Percentiles rank a stretch among this genome's conserved stretches.
These are phyloP conservation scores for Adela reaumurella DNA, from an alignment of 2,888 invertebrate species.

Conservation along the genomic window DNA sequence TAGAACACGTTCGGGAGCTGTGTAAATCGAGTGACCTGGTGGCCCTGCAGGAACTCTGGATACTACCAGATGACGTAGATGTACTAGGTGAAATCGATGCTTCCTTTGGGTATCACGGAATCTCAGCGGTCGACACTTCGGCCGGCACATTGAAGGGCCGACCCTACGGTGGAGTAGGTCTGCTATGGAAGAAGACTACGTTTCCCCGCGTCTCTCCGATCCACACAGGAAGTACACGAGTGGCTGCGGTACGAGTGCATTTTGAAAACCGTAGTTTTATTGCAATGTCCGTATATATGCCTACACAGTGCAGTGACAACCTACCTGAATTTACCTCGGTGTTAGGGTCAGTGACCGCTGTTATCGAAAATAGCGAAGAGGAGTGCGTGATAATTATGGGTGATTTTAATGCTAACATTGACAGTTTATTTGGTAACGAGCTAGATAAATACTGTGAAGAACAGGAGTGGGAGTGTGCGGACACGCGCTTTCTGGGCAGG, in stretches of 20 bases:
- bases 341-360: background rate
- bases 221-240: conserved; percentile 10
- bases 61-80: conserved; percentile 1
- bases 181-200: conserved; percentile 14
- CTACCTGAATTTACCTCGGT: conserved; percentile 5
- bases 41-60: background rate
- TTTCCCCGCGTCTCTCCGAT: conserved; percentile 13
- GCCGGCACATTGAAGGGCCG: conserved; percentile 12
- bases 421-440: background rate
- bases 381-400: background rate
- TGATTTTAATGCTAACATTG: background rate
- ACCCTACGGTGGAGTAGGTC: conserved; percentile 14
- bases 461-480: background rate
- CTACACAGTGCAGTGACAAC: conserved; percentile 12
- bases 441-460: background rate
- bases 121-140: conserved; percentile 15
- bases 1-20: background rate
- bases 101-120: conserved; percentile 13
- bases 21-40: background rate
- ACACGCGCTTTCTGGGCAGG: background rate
- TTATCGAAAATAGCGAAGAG: background rate
- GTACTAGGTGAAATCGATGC: conserved; percentile 8
- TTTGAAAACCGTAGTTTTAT: conserved; percentile 7
- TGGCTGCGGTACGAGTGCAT: conserved; percentile 10
- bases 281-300: conserved; percentile 15